These are phyloP conservation scores for Struthio camelus DNA, from an alignment of 2,113 vertebrate species.

Conservation along the genomic window DNA sequence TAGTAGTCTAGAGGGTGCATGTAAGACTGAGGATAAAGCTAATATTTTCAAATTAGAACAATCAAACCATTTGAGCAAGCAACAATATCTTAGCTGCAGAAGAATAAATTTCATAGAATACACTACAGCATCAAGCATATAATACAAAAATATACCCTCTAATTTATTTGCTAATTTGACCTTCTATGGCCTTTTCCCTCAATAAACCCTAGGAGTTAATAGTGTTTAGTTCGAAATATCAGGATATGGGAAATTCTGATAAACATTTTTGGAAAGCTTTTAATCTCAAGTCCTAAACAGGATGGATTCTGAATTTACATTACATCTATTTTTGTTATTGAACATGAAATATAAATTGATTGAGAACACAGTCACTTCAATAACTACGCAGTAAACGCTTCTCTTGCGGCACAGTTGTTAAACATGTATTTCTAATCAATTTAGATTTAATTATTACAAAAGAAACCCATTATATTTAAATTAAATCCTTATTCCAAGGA, in stretches of 20 bases:
- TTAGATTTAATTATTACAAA: conserved; percentile 14
- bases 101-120: not conserved
- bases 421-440: conserved; percentile 44
- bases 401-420: conserved; percentile 27
- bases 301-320: conserved; percentile 11
- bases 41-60: not conserved
- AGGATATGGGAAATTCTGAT: conserved; percentile 12
- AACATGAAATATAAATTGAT: conserved; percentile 30
- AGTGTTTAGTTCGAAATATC: conserved; percentile 11
- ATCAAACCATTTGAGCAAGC: not conserved
- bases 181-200: not conserved
- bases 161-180: conserved; percentile 74
- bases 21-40: not conserved
- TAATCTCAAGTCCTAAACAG: not conserved
- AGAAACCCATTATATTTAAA: conserved; percentile 43
- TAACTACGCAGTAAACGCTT: conserved; percentile 28
- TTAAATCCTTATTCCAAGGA: conserved; percentile 38
- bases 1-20: not conserved
- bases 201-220: conserved; percentile 1
- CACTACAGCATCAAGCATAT: not conserved
- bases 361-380: not conserved
- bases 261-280: conserved; percentile 15
- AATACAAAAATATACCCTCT: not conserved
- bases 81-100: not conserved
- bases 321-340: conserved; percentile 20